phyloP scores from a whole-genome alignment of 2,888 invertebrate genomes.

The Balanococcus diminutus region DNA sequence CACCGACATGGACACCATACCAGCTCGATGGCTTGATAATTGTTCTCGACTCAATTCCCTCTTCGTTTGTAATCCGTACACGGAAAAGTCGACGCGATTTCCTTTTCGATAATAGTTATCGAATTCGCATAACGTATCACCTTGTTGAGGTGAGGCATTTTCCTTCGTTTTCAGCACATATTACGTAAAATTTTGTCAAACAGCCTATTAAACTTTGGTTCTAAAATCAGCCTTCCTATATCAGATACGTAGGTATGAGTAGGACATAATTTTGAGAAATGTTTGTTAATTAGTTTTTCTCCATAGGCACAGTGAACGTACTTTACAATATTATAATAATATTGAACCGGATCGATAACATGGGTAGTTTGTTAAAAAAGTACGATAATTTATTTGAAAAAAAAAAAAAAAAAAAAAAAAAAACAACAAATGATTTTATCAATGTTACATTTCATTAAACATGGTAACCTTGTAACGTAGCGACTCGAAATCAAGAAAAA shows the following conservation, averaged over 20 bases:
- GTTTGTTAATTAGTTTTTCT: background rate
- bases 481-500: background rate
- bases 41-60: background rate
- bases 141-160: background rate
- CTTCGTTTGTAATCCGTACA: background rate
- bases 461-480: background rate
- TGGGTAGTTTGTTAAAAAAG: background rate
- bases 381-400: background rate
- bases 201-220: too few relatives aligned
- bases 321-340: too few relatives aligned
- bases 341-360: constrained; percentile 9
- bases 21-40: background rate
- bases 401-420: background rate
- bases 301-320: background rate
- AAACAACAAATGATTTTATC: background rate
- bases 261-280: background rate
- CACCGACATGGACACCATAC: background rate
- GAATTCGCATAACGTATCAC: background rate
- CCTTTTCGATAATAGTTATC: constrained; percentile 26
- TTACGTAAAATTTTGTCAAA: too few relatives aligned
- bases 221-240: too few relatives aligned
- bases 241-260: background rate
- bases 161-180: too few relatives aligned
- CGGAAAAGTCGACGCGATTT: constrained; percentile 11
- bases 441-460: constrained; percentile 32